Evolutionary conservation across 92 coral and sea anemone species (phyloP).

Genomic region (Zoanthus solanderi): DNA sequence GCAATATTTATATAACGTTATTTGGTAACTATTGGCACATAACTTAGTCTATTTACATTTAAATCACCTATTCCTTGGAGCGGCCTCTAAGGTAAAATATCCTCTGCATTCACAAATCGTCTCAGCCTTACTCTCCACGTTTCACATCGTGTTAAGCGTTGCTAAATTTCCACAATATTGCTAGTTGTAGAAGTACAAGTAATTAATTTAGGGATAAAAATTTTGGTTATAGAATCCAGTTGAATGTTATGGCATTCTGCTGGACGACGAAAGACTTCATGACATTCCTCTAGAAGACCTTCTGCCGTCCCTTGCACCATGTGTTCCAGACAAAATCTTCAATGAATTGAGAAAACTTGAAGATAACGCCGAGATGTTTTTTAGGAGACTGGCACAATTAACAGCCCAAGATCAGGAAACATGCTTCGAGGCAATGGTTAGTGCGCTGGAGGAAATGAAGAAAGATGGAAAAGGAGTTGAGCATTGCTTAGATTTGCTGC

Average conservation of each 20-base stretch:
- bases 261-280: neutral
- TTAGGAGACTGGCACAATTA: neutral
- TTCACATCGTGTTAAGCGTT: no score
- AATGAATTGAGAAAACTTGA: neutral
- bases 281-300: neutral
- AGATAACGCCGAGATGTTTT: neutral
- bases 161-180: no score
- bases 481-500: neutral
- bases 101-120: no score
- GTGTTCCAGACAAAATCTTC: neutral
- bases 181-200: no score
- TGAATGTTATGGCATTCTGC: neutral
- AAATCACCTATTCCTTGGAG: no score
- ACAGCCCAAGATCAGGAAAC: neutral
- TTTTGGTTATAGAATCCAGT: neutral
- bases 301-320: neutral
- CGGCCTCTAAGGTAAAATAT: no score
- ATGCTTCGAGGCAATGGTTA: neutral
- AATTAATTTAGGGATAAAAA: no score
- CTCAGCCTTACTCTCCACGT: no score
- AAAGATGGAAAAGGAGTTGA: neutral
- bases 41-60: no score
- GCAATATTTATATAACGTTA: no score
- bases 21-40: no score
- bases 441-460: neutral